Base-by-base conservation (phyloP, 2,113 vertebrate species). In the Chinchilla lanigera region DNA sequence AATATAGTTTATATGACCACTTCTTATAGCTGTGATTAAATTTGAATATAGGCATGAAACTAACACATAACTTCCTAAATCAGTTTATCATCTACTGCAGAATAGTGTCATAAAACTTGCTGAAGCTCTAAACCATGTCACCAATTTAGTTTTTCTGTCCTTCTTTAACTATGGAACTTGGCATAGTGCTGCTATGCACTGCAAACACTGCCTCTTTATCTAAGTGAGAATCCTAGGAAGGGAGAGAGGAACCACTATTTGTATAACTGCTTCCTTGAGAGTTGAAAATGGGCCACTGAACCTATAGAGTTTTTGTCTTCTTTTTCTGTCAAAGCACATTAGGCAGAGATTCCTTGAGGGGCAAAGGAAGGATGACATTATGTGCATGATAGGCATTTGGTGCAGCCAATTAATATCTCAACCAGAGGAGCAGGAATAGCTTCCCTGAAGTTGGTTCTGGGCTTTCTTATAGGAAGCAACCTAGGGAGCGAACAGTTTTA, bases 1-100 rank as follows among this genome's bases (percentile, higher is more conserved):
- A 78, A 41, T 63, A 19, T 83, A 85, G 85, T 93, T 93, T 91
- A 80, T 26, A 44, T 85, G 69, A 41, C 20, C 87, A 35, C 89
- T 52, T 16, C 7, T 28, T n/a, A 35, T 80, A 44, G 47, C n/a
- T 44, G 9, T 33, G 28, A 11, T 61, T n/a, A 80, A 67, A 73
- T 54, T 82, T 95, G 3, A 78, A 77, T n/a, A 61, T 44, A 94
- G 7, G 17, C 44, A 73, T 89, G 82, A 24, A 84, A 44, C 2
- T 77, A 86, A n/a, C 78, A 22, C 6, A 19, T 50, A 86, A 47
- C n/a, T 81, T 95, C 8, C 30, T 73, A 58, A 92, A 69, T 90
- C 77, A 47, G 22, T 60, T 89, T 83, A 26, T 73, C 65, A 67
- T n/a, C 7, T 24, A 73, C 14, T 6, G 52, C 50, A 90, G 33